phyloP scores from a whole-genome alignment of 2,113 vertebrate species.

The Phylloscopus trochiloides region DNA sequence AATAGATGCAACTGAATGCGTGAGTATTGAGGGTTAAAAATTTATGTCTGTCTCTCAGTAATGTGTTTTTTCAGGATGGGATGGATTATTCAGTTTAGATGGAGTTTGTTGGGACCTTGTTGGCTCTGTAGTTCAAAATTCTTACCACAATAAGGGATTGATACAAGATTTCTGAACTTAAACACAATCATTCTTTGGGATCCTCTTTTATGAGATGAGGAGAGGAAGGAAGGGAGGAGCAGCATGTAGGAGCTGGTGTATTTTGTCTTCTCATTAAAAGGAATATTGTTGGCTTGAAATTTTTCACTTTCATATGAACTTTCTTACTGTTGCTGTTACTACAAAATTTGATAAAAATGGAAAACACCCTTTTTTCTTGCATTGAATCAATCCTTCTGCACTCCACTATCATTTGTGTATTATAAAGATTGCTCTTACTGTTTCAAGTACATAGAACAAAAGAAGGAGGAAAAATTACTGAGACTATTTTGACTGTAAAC shows the following conservation, averaged over 20 bases:
- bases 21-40: not conserved
- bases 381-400: not conserved
- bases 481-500: not conserved
- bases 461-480: not conserved
- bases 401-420: not conserved
- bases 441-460: not conserved
- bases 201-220: conserved; percentile 35
- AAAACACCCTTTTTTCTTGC: not conserved
- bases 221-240: conserved; percentile 67
- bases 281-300: not conserved
- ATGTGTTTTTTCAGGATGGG: not conserved
- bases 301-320: conserved; percentile 20
- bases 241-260: not conserved
- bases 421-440: not conserved
- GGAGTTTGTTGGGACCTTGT: not conserved
- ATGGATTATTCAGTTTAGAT: not conserved
- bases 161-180: conserved; percentile 13
- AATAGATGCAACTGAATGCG: not conserved
- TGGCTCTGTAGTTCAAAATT: not conserved
- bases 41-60: not conserved
- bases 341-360: not conserved
- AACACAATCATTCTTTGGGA: not conserved
- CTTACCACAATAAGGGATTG: not conserved
- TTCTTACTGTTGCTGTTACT: not conserved
- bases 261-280: conserved; percentile 22